Conservation (phyloP, 2,797 vertebrate species). For the Mareca strepera region DNA sequence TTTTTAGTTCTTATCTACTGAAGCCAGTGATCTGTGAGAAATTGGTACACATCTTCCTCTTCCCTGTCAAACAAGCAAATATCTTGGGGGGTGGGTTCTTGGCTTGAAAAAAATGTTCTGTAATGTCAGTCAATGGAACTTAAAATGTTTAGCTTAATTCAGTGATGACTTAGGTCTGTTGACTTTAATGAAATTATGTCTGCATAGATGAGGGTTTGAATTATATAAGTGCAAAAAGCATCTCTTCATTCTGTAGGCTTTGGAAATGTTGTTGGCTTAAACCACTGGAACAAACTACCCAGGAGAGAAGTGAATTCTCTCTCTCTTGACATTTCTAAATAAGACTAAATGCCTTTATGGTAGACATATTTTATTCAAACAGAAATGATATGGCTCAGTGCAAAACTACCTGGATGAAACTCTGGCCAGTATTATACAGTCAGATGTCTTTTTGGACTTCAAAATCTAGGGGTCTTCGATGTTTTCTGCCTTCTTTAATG, state of each 20-base stretch:
- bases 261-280: slow-evolving; percentile 59
- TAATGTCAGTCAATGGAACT: slow-evolving; percentile 5
- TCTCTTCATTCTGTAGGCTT: slow-evolving; percentile 42
- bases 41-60: not conserved
- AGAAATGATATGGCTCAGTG: slow-evolving; percentile 50
- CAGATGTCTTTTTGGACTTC: slow-evolving; percentile 12
- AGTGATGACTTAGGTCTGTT: slow-evolving; percentile 3
- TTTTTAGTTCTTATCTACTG: not conserved
- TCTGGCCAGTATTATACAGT: not conserved
- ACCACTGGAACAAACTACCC: slow-evolving; percentile 60
- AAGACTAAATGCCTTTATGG: slow-evolving; percentile 58
- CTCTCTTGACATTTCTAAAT: slow-evolving; percentile 52
- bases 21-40: not conserved
- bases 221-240: slow-evolving; percentile 44
- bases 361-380: slow-evolving; percentile 61
- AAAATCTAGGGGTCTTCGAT: slow-evolving; percentile 1
- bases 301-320: slow-evolving; percentile 38
- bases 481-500: slow-evolving; percentile 8
- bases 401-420: slow-evolving; percentile 60
- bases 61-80: not conserved
- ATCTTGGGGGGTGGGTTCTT: not conserved
- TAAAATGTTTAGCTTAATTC: slow-evolving; percentile 20
- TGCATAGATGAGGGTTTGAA: slow-evolving; percentile 6
- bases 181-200: slow-evolving; percentile 34
- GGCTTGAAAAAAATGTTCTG: not conserved